Conservation (phyloP, 2,113 vertebrate species). For the Brevimyrus niger region DNA sequence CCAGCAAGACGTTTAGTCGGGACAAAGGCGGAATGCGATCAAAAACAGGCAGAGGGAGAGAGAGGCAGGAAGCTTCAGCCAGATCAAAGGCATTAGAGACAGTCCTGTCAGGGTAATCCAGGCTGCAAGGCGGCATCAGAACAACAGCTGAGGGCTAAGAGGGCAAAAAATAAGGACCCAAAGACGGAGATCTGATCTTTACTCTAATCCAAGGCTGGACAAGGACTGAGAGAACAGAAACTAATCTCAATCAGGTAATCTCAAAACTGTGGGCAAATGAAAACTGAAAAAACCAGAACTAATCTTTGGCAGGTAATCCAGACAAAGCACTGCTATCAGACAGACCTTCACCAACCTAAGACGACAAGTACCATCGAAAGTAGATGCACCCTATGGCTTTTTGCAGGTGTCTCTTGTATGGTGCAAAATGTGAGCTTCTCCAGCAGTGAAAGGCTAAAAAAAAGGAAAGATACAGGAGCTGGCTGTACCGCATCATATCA, state of each 20-base stretch:
- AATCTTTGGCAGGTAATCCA: neutral
- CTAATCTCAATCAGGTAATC: neutral
- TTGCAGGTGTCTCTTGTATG: neutral
- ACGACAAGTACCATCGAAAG: neutral
- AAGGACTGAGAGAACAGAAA: neutral
- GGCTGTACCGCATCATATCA: neutral
- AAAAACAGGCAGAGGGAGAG: neutral
- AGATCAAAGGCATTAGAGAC: neutral
- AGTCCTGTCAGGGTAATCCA: neutral
- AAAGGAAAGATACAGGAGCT: too few species aligned
- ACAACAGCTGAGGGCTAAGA: neutral
- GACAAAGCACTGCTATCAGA: neutral
- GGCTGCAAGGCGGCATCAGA: neutral
- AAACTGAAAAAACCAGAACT: neutral
- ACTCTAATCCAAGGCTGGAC: neutral
- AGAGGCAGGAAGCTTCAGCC: neutral
- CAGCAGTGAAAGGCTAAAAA: too few species aligned
- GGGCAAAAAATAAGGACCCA: neutral
- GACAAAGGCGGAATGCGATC: conserved; percentile 37
- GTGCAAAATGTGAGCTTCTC: neutral
- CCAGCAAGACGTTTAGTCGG: conserved; percentile 57
- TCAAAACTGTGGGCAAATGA: neutral
- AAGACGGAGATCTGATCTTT: neutral
- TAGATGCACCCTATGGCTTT: neutral
- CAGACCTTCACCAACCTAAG: neutral